Conservation (phyloP, 2,113 vertebrate species). For the Struthio camelus region DNA sequence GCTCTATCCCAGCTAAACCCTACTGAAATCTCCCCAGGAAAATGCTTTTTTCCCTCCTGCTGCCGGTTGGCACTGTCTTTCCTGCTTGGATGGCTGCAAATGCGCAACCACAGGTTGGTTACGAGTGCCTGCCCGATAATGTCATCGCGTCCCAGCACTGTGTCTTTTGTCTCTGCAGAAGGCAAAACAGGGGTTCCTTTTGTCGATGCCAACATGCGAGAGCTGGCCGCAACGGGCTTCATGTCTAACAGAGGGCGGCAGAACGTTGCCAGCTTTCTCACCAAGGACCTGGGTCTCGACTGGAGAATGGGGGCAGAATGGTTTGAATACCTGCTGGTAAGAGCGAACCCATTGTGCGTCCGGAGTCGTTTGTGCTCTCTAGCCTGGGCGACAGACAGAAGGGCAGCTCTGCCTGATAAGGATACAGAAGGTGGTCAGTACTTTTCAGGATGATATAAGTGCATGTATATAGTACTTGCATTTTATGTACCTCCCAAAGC, state of each 20-base stretch:
- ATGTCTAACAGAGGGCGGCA: constrained; percentile 86
- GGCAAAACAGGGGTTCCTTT: constrained; percentile 85
- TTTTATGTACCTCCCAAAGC: not conserved
- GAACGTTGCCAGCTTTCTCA: constrained; percentile 86
- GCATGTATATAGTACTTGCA: not conserved
- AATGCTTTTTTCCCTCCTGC: not conserved
- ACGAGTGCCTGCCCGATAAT: not conserved
- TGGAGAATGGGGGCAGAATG: constrained; percentile 88
- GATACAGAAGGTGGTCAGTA: not conserved
- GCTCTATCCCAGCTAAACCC: not conserved
- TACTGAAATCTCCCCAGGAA: not conserved
- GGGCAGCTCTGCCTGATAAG: not conserved
- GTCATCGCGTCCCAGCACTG: not conserved
- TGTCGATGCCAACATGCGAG: constrained; percentile 86
- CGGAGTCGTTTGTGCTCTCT: not conserved
- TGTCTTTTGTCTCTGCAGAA: constrained; percentile 66
- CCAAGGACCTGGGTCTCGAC: constrained; percentile 84
- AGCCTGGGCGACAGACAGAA: not conserved
- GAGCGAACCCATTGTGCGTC: not conserved
- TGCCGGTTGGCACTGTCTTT: not conserved
- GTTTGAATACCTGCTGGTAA: constrained; percentile 84
- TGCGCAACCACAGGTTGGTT: not conserved
- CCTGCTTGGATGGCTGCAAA: not conserved
- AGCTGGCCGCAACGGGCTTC: constrained; percentile 80
- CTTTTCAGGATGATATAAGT: not conserved